Conservation (phyloP, 2,888 invertebrate species). For the Auanema freiburgensis region DNA sequence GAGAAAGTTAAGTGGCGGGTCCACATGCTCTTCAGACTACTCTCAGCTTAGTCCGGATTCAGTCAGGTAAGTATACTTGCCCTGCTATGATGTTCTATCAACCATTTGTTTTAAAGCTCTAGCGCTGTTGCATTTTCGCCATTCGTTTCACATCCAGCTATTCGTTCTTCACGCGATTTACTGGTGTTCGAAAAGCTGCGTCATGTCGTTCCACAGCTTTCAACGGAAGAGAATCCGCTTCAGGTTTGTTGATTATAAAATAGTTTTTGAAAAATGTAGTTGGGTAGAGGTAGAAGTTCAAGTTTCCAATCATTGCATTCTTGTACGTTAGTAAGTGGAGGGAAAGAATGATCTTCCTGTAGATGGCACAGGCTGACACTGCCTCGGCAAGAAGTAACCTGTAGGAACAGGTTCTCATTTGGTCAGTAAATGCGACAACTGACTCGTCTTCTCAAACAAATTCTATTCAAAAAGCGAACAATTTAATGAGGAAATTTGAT, state of each 20-base stretch:
- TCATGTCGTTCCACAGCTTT: background rate
- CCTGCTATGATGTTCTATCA: background rate
- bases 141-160: background rate
- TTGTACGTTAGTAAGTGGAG: too few relatives aligned
- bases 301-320: too few relatives aligned
- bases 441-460: too few relatives aligned
- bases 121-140: background rate
- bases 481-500: background rate
- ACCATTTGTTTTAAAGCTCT: background rate
- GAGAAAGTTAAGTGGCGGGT: background rate
- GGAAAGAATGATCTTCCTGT: background rate
- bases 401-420: too few relatives aligned
- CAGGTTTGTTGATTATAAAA: background rate
- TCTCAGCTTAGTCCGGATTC: background rate
- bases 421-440: too few relatives aligned
- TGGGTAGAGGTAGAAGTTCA: background rate
- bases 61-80: background rate
- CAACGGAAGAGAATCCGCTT: background rate
- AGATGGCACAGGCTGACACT: conserved; percentile 5
- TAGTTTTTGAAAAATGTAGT: background rate
- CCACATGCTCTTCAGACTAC: conserved; percentile 1
- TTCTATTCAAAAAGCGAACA: background rate
- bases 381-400: background rate
- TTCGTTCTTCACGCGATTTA: background rate
- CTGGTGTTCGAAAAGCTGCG: background rate